Evolutionary conservation across 2,797 vertebrate species (phyloP).

Genomic region (Lates japonicus): DNA sequence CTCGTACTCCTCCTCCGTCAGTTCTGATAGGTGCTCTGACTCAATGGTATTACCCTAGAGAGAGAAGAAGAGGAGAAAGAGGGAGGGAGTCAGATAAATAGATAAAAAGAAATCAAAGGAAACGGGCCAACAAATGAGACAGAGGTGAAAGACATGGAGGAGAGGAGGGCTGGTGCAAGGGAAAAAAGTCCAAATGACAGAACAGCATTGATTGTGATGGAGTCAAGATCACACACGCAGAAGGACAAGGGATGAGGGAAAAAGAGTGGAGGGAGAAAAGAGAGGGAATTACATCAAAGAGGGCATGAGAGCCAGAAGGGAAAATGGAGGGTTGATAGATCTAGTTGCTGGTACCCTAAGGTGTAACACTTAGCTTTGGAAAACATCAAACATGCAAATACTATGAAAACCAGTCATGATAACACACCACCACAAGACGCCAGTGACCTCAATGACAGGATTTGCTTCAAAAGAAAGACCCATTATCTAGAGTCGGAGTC

Average conservation of each 20-base stretch:
- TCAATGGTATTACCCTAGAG: constrained; percentile 95
- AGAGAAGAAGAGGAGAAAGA: constrained; percentile 10
- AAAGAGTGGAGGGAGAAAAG: constrained; percentile 25
- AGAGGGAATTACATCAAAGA: constrained; percentile 52
- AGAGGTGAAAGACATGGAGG: constrained; percentile 5
- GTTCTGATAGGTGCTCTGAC: constrained; percentile 95
- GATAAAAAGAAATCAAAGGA: constrained; percentile 15
- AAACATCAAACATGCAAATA: constrained; percentile 57
- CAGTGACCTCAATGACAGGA: constrained; percentile 12
- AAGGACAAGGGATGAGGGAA: constrained; percentile 13
- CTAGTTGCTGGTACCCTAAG: background rate
- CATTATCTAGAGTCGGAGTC: constrained; percentile 2
- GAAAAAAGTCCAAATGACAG: constrained; percentile 6
- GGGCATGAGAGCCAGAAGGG: background rate
- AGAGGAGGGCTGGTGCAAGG: background rate
- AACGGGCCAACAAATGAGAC: background rate
- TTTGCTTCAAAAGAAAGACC: constrained; percentile 36
- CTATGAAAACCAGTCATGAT: constrained; percentile 19
- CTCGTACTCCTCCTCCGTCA: constrained; percentile 98
- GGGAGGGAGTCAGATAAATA: constrained; percentile 19
- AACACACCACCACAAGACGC: background rate
- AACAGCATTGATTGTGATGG: background rate
- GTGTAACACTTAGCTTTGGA: constrained; percentile 37
- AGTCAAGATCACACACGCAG: constrained; percentile 16
- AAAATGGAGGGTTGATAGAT: constrained; percentile 30